phyloP scores from a whole-genome alignment of 2,888 invertebrate genomes.

The Acanthoscelides obtectus region DNA sequence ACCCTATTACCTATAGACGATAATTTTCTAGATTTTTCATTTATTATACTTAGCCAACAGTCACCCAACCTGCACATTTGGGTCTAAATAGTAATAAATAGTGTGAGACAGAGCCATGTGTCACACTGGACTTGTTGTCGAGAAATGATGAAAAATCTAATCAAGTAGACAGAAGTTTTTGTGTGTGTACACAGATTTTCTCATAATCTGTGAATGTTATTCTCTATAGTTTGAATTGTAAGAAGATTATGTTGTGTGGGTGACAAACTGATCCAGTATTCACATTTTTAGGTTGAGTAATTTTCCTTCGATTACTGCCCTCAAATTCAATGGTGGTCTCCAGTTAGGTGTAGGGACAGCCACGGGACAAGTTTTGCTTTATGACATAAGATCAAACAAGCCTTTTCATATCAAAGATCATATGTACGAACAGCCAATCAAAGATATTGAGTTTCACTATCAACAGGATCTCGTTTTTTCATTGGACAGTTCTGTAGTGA shows the following conservation, averaged over 20 bases:
- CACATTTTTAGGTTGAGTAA: conserved; percentile 51
- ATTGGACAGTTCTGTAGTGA: conserved; percentile 82
- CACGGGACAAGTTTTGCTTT: conserved; percentile 89
- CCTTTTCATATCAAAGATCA: conserved; percentile 92
- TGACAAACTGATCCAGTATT: too few relatives aligned
- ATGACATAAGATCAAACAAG: conserved; percentile 88
- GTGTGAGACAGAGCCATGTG: too few relatives aligned
- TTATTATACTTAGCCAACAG: too few relatives aligned
- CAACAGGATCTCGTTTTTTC: conserved; percentile 78
- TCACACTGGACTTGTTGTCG: too few relatives aligned
- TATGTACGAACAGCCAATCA: conserved; percentile 88
- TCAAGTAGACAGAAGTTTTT: background rate
- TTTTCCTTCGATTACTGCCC: conserved; percentile 71
- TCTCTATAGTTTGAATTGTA: too few relatives aligned
- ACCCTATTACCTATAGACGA: too few relatives aligned
- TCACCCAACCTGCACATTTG: too few relatives aligned
- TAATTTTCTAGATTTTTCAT: too few relatives aligned
- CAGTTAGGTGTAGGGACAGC: conserved; percentile 87
- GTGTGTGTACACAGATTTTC: background rate
- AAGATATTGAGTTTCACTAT: conserved; percentile 78
- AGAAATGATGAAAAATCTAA: too few relatives aligned
- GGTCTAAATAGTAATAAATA: too few relatives aligned
- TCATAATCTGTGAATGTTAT: background rate
- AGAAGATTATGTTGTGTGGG: too few relatives aligned
- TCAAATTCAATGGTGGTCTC: conserved; percentile 71